Evolutionary conservation across 2,113 vertebrate species (phyloP).

Genomic region (Lamprotornis superbus): DNA sequence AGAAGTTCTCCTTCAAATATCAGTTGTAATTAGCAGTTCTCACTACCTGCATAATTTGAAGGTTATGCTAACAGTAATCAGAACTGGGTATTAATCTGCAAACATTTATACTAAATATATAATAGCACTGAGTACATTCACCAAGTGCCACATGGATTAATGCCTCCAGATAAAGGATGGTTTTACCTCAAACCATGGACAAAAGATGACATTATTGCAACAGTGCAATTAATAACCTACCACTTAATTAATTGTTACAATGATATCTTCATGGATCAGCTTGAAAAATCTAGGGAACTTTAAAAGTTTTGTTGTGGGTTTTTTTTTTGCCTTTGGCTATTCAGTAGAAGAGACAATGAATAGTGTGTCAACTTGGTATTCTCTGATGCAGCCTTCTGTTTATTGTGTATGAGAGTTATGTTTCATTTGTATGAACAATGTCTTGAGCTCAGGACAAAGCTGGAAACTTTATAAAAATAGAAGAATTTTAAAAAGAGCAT

Average conservation of each 20-base stretch:
- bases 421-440: neutral
- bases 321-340: neutral
- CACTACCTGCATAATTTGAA: neutral
- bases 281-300: neutral
- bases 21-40: neutral
- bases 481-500: neutral
- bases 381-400: neutral
- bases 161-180: neutral
- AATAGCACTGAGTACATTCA: neutral
- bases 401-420: neutral
- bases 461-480: neutral
- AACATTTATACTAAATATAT: conserved; percentile 9
- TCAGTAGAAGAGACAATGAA: neutral
- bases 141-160: neutral
- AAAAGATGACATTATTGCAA: neutral
- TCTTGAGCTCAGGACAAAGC: neutral
- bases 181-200: neutral
- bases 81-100: conserved; percentile 10
- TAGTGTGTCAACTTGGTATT: neutral
- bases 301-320: neutral
- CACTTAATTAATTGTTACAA: neutral
- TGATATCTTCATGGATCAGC: neutral
- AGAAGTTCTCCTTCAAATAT: neutral
- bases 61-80: conserved; percentile 35
- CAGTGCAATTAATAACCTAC: neutral